phyloP scores from a whole-genome alignment of 2,888 invertebrate genomes.

The Doris montereyensis region DNA sequence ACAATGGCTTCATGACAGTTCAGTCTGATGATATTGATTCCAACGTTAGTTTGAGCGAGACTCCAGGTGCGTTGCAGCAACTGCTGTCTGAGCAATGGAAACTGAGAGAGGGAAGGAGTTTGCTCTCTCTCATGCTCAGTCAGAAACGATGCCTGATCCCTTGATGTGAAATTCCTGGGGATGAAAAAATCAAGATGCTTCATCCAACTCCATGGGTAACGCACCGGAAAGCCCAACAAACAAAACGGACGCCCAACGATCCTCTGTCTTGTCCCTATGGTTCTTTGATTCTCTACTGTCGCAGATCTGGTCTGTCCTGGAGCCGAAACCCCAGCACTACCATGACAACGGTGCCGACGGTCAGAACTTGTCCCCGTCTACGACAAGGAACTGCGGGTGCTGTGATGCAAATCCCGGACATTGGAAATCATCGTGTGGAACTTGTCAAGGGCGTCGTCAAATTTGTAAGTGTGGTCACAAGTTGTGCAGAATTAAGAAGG shows the following conservation, averaged over 20 bases:
- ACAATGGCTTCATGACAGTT: not conserved
- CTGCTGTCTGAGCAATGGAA: not conserved
- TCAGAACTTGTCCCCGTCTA: not conserved
- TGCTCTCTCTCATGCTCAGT: too few relatives aligned
- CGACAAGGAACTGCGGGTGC: not conserved
- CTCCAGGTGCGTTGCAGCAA: too few relatives aligned
- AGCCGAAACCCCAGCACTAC: not conserved
- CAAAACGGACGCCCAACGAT: not conserved
- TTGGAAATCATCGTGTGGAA: not conserved
- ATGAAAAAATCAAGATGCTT: not conserved
- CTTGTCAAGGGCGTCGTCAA: too few relatives aligned
- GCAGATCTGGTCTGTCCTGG: constrained; percentile 28
- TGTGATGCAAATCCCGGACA: not conserved
- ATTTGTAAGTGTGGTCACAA: too few relatives aligned
- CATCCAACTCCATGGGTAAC: not conserved
- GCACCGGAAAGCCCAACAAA: not conserved
- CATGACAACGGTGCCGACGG: not conserved
- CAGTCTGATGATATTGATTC: not conserved
- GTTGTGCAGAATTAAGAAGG: too few relatives aligned
- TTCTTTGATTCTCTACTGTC: constrained; percentile 30
- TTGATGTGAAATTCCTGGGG: too few relatives aligned
- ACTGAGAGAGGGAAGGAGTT: not conserved
- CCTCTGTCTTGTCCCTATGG: constrained; percentile 27
- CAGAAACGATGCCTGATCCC: too few relatives aligned
- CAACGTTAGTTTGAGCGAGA: too few relatives aligned